phyloP scores from a whole-genome alignment of 2,888 invertebrate genomes.

The Drosophila hamatofila region DNA sequence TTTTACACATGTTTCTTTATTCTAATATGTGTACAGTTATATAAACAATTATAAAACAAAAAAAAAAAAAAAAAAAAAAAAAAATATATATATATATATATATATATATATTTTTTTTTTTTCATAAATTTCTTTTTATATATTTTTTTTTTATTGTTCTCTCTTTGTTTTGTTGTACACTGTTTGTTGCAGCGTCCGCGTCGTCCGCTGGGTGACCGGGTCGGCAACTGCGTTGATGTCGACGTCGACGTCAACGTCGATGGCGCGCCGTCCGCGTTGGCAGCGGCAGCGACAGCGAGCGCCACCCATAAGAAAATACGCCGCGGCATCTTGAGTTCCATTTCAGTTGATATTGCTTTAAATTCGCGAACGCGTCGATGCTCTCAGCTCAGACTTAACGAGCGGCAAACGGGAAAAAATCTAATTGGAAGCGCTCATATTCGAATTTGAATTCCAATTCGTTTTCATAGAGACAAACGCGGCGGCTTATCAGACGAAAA shows the following conservation, averaged over 20 bases:
- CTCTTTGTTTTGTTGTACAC: slow-evolving; percentile 26
- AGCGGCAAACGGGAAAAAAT: slow-evolving; percentile 15
- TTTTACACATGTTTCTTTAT: no score
- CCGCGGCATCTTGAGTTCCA: slow-evolving; percentile 76
- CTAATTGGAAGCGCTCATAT: not conserved
- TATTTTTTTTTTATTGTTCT: not conserved
- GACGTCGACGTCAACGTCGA: slow-evolving; percentile 23
- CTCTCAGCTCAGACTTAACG: slow-evolving; percentile 53
- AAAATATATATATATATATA: no score
- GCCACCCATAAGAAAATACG: slow-evolving; percentile 75
- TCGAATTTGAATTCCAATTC: slow-evolving; percentile 12
- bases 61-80: no score
- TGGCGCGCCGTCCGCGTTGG: slow-evolving; percentile 14
- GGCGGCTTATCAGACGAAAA: slow-evolving; percentile 29
- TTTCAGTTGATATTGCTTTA: slow-evolving; percentile 79
- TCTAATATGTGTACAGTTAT: no score
- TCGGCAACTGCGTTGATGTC: slow-evolving; percentile 52
- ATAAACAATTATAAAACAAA: no score
- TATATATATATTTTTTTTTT: not conserved
- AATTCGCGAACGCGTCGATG: slow-evolving; percentile 80
- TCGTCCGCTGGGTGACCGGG: slow-evolving; percentile 69
- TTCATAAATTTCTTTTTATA: no score
- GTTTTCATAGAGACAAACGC: not conserved
- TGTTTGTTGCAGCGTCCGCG: slow-evolving; percentile 52
- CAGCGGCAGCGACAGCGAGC: slow-evolving; percentile 37